A percentile compares a stretch with the other conserved stretches of the same genome.
Evolutionary conservation across 1,140 invertebrate species (phyloP).

Genomic region (Brachionus calyciflorus): DNA sequence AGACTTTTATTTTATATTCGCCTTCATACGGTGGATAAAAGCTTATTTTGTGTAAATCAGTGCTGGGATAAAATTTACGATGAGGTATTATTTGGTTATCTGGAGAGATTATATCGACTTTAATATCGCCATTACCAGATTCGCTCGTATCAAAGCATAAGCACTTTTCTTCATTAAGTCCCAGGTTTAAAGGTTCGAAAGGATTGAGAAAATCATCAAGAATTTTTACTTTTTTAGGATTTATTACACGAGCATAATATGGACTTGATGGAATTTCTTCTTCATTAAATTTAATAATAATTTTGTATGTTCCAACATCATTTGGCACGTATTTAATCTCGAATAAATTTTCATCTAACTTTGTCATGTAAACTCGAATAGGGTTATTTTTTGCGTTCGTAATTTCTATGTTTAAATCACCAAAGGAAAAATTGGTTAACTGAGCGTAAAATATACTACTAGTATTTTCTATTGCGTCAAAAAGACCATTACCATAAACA

Average conservation of each 20-base stretch:
- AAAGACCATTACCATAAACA: constrained; percentile 31
- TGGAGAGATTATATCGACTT: neutral
- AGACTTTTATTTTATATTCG: neutral
- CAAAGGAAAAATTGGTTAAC: constrained; percentile 86
- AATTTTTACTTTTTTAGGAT: neutral
- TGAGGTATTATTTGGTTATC: neutral
- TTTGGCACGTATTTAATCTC: constrained; percentile 82
- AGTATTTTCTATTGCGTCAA: neutral
- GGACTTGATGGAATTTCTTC: constrained; percentile 80
- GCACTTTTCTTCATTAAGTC: neutral
- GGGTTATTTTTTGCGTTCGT: neutral
- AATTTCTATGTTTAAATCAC: constrained; percentile 45
- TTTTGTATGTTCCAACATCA: constrained; percentile 80
- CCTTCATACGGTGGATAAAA: constrained; percentile 15
- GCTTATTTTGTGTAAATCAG: neutral
- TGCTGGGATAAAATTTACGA: neutral
- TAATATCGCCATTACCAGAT: neutral
- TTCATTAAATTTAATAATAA: constrained; percentile 97
- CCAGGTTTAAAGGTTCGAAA: neutral
- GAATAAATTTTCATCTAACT: neutral
- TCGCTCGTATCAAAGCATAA: constrained; percentile 19
- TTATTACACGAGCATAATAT: neutral
- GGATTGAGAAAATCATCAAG: neutral
- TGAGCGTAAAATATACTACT: constrained; percentile 66
- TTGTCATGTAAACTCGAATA: constrained; percentile 1